Evolutionary conservation across 1,140 invertebrate species (phyloP).

Genomic region (Drosophila sproati): DNA sequence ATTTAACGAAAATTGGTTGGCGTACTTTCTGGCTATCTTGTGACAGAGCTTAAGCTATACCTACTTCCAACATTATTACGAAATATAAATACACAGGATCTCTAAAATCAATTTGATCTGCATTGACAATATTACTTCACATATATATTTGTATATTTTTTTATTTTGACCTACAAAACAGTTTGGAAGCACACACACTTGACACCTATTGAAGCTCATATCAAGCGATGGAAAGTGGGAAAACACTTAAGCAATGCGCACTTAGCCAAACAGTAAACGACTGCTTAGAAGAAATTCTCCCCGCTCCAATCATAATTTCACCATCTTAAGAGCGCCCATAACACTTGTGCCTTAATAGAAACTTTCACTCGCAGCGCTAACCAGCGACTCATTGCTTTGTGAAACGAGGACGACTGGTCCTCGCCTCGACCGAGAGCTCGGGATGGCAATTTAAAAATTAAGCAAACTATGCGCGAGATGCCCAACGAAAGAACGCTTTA

Average conservation of each 20-base stretch:
- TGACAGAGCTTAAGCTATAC: too few species aligned
- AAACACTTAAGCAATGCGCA: conserved; percentile 19
- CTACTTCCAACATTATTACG: too few species aligned
- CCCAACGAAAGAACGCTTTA: conserved; percentile 32
- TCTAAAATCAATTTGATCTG: too few species aligned
- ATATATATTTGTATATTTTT: too few species aligned
- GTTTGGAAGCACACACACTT: too few species aligned
- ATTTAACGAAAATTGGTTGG: too few species aligned
- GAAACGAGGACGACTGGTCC: conserved; percentile 40
- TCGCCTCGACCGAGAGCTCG: conserved; percentile 8
- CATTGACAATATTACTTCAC: too few species aligned
- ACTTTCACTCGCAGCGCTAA: conserved; percentile 67
- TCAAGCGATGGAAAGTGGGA: not conserved
- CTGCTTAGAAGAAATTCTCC: conserved; percentile 16
- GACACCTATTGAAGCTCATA: too few species aligned
- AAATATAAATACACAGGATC: too few species aligned
- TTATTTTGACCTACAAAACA: too few species aligned
- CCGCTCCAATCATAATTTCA: conserved; percentile 64
- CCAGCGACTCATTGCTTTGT: conserved; percentile 32
- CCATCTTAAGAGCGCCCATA: conserved; percentile 60
- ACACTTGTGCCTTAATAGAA: conserved; percentile 52
- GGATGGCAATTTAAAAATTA: conserved; percentile 73
- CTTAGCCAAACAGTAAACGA: conserved; percentile 10
- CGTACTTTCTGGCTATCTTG: too few species aligned
- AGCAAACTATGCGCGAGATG: conserved; percentile 33